Conservation (phyloP, 2,797 vertebrate species). For the Gymnopithys bicolor region DNA sequence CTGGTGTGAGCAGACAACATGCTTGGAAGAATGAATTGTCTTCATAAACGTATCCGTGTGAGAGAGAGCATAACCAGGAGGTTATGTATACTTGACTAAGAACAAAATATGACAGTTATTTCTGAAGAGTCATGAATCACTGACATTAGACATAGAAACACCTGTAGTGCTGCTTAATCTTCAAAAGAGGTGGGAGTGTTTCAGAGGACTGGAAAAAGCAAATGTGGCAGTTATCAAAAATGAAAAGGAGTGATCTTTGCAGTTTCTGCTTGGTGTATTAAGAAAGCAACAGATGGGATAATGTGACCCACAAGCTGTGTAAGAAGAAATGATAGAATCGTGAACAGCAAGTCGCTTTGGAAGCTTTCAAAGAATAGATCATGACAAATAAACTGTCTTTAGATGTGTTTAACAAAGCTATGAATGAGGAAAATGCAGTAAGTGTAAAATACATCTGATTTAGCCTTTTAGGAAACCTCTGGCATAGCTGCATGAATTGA, state of each 20-base stretch:
- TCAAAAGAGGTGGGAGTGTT: constrained; percentile 44
- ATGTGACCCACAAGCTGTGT: constrained; percentile 51
- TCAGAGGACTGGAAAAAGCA: constrained; percentile 45
- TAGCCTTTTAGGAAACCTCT: neutral
- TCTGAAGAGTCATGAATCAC: constrained; percentile 53
- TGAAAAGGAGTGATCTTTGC: constrained; percentile 50
- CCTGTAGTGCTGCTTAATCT: constrained; percentile 31
- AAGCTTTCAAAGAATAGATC: constrained; percentile 44
- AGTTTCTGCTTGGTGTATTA: constrained; percentile 17
- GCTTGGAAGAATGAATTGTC: constrained; percentile 2
- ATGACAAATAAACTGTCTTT: constrained; percentile 32
- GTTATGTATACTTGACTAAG: neutral
- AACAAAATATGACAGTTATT: constrained; percentile 55
- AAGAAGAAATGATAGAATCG: constrained; percentile 45
- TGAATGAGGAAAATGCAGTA: constrained; percentile 25
- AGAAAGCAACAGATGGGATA: constrained; percentile 55
- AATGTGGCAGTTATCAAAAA: constrained; percentile 46
- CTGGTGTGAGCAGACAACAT: neutral
- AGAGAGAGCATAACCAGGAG: neutral
- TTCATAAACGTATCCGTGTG: neutral
- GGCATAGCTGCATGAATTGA: neutral
- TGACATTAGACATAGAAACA: constrained; percentile 52
- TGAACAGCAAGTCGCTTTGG: constrained; percentile 48
- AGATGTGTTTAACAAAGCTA: neutral
- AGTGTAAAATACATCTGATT: neutral